Percentiles rank a stretch among this genome's conserved stretches.
Conservation (phyloP, 35 echinoderm and acorn worm species). For the Acanthaster planci region DNA sequence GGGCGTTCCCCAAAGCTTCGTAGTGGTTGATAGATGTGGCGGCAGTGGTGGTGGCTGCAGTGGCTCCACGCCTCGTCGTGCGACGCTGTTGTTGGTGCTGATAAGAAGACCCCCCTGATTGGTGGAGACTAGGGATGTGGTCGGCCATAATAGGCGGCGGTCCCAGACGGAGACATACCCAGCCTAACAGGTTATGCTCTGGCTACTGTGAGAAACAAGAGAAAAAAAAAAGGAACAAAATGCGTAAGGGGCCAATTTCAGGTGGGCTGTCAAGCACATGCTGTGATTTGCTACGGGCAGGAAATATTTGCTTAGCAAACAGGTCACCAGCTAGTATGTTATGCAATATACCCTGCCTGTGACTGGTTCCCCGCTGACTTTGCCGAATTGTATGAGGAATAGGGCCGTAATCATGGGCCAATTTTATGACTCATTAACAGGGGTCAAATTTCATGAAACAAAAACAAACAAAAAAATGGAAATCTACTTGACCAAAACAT, state of each 20-base stretch:
- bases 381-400: background rate
- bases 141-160: constrained; percentile 99
- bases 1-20: background rate
- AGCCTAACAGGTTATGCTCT: constrained; percentile 48
- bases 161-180: constrained; percentile 91
- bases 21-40: constrained; percentile 37
- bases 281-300: background rate
- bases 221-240: background rate
- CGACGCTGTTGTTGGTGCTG: constrained; percentile 62
- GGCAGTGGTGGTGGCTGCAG: constrained; percentile 29
- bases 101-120: constrained; percentile 87
- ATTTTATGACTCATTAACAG: no score
- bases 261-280: background rate
- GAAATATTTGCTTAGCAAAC: background rate
- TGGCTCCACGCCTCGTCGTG: constrained; percentile 67
- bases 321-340: background rate
- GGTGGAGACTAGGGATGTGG: constrained; percentile 97
- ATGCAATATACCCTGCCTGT: background rate
- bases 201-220: background rate
- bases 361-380: background rate
- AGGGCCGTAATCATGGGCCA: no score
- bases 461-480: no score
- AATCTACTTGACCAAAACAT: no score
- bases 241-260: background rate
- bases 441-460: no score